These are phyloP conservation scores for Sepiola atlantica DNA, from an alignment of 2,888 invertebrate genomes.

Conservation along the genomic window DNA sequence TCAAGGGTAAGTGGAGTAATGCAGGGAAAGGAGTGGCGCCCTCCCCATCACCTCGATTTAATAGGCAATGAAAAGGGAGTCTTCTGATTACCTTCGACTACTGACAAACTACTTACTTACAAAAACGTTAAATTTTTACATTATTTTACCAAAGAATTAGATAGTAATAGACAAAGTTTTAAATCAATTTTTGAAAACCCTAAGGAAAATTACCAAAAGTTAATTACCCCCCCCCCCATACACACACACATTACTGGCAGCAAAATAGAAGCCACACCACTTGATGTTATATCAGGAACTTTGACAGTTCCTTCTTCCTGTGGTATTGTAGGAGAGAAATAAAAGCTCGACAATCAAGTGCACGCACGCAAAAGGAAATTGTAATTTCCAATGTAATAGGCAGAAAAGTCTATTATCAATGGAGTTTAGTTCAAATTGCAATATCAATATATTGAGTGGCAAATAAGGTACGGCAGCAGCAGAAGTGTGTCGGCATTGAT, in stretches of 20 bases:
- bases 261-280: background rate
- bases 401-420: background rate
- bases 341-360: background rate
- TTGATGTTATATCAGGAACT: background rate
- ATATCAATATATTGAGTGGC: background rate
- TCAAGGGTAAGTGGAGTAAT: too few species aligned
- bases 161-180: too few species aligned
- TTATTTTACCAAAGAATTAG: too few species aligned
- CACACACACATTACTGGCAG: background rate
- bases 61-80: too few species aligned
- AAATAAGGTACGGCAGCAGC: background rate
- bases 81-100: too few species aligned
- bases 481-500: background rate
- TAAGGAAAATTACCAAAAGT: too few species aligned
- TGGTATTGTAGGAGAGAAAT: background rate
- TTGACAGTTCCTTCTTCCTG: background rate
- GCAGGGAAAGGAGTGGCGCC: too few species aligned
- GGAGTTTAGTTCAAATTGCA: slow-evolving; percentile 5
- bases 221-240: too few species aligned
- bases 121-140: too few species aligned
- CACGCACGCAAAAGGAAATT: background rate
- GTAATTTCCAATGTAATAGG: background rate
- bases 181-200: too few species aligned
- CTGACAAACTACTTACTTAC: too few species aligned
- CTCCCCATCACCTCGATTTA: too few species aligned